These are phyloP conservation scores for Perca flavescens DNA, from an alignment of 2,113 vertebrate genomes.

Conservation along the genomic window DNA sequence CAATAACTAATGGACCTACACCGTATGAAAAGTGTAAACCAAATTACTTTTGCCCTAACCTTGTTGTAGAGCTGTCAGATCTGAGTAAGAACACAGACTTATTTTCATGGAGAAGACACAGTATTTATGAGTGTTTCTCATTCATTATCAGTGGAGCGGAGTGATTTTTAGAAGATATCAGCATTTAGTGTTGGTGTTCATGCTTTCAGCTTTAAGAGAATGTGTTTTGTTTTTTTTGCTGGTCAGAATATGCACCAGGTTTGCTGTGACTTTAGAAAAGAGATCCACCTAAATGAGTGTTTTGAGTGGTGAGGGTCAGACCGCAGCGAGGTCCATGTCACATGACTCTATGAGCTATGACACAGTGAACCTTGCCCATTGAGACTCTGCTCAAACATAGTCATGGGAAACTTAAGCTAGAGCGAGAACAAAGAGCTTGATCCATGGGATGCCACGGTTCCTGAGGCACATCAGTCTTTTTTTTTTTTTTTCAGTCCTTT, in stretches of 20 bases:
- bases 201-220: not conserved
- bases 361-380: conserved; percentile 75
- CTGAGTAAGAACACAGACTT: not conserved
- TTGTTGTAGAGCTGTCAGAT: not conserved
- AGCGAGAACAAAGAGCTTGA: conserved; percentile 81
- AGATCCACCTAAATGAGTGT: conserved; percentile 52
- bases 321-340: conserved; percentile 57
- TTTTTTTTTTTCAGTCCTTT: conserved; percentile 47
- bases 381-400: conserved; percentile 77
- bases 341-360: conserved; percentile 68
- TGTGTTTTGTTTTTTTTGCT: no score
- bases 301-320: conserved; percentile 44
- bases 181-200: not conserved
- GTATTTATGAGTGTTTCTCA: not conserved
- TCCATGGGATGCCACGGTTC: conserved; percentile 80
- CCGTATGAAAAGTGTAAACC: not conserved
- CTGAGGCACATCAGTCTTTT: conserved; percentile 75
- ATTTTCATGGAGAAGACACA: not conserved
- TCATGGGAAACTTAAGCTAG: conserved; percentile 83
- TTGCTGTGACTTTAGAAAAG: conserved; percentile 16
- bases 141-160: conserved; percentile 11
- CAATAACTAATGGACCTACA: not conserved
- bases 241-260: not conserved
- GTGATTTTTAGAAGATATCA: not conserved
- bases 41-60: not conserved